These are phyloP conservation scores for Calypte anna DNA, from an alignment of 2,113 vertebrate genomes.

Conservation along the genomic window DNA sequence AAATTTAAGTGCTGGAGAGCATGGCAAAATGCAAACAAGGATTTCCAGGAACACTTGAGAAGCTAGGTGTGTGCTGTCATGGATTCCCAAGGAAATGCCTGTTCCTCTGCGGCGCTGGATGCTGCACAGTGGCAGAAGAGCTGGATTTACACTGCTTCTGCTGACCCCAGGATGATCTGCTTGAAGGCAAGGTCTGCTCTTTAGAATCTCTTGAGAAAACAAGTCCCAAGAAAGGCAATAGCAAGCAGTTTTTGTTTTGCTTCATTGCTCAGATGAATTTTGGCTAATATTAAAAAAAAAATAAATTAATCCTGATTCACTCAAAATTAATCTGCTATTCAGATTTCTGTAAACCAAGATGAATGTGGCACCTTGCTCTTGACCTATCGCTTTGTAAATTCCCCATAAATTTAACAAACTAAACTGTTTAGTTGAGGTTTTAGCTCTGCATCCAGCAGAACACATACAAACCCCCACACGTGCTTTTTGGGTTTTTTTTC, in stretches of 20 bases:
- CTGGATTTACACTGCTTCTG: neutral
- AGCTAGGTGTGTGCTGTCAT: neutral
- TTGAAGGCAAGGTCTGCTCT: neutral
- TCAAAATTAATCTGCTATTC: neutral
- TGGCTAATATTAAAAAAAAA: neutral
- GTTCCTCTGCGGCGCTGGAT: rapidly evolving
- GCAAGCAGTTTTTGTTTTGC: neutral
- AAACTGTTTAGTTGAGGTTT: neutral
- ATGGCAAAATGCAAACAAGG: neutral
- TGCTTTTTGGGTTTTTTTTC: rapidly evolving
- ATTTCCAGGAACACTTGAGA: neutral
- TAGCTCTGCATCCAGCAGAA: neutral
- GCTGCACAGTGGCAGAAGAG: neutral
- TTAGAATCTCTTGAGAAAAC: neutral
- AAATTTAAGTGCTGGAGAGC: neutral
- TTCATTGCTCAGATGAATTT: neutral
- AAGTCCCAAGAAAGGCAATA: neutral
- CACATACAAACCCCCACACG: rapidly evolving
- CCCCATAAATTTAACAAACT: neutral
- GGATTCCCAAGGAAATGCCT: neutral
- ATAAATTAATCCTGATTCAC: neutral
- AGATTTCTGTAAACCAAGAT: neutral
- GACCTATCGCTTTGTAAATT: neutral
- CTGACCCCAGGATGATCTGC: neutral
- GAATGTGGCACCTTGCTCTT: neutral